phyloP scores from a whole-genome alignment of 2,113 vertebrate species.

The Martes martes region DNA sequence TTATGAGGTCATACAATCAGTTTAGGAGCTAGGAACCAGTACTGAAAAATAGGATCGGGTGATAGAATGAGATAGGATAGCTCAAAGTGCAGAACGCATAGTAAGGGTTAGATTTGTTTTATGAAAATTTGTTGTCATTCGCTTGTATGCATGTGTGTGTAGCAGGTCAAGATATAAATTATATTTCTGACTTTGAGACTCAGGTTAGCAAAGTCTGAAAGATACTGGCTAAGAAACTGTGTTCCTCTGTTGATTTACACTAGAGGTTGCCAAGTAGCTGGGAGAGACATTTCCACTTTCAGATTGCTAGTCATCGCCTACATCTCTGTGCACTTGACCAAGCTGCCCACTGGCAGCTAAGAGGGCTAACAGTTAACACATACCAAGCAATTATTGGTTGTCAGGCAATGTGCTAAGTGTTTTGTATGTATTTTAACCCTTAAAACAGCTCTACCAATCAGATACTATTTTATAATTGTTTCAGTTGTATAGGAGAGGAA shows the following conservation, averaged over 20 bases:
- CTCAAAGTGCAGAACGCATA: neutral
- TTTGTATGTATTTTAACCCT: constrained; percentile 5
- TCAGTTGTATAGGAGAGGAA: neutral
- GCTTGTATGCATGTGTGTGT: neutral
- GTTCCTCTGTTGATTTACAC: neutral
- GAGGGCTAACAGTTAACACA: neutral
- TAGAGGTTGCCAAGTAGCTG: neutral
- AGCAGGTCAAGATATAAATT: neutral
- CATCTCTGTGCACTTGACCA: neutral
- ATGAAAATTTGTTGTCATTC: neutral
- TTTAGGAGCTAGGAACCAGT: neutral
- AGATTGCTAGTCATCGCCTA: neutral
- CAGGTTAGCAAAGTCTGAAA: neutral
- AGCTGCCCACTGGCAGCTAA: neutral
- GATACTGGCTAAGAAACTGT: neutral
- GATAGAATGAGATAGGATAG: no score
- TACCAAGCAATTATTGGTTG: neutral
- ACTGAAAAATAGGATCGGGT: neutral
- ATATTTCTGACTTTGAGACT: neutral
- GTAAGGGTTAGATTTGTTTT: neutral
- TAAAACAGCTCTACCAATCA: neutral
- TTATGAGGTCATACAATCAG: neutral
- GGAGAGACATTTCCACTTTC: neutral
- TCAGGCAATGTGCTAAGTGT: neutral
- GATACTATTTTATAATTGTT: neutral